Base-by-base conservation (phyloP, 1,140 invertebrate species). In the Papilio xuthus region DNA sequence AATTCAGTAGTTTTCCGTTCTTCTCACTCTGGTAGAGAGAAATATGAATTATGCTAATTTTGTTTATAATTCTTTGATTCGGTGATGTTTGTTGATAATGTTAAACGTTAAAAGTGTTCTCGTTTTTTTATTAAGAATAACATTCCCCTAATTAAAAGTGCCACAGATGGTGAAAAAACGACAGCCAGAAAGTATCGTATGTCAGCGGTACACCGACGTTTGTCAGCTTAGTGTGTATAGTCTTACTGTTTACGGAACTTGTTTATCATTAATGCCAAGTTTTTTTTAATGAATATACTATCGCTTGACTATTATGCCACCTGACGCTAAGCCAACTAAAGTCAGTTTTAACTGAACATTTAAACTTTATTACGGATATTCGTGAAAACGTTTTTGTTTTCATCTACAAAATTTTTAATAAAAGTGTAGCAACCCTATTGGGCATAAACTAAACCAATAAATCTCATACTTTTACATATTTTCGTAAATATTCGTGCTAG, bases 181-280 rank as follows among this genome's bases (percentile, higher is more conserved):
- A 18, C 71, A 75, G 23, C 47, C 26, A 80, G 80, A 69, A 84
- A 83, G 83, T 89, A 84, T 90, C 82, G 73, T 72, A 78, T 89
- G 87, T 82, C 88, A 8, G 20, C 79, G 81, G 60, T 78, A 79
- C 81, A 81, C 80, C 84, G 86, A 82, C 78, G 85, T 79, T 83
- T 82, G 84, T 82, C 83, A 83, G 82, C 50, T 77, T 78, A 26
- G 18, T 32, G 83, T 78, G 72, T 90, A 77, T 71, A 37, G 82
- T 90, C 41, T 75, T 90, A 85, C 88, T 89, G 85, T 92, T 88
- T 88, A 90, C 60, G 86, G 86, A 90, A 90, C 85, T 85, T 88
- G 86, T 80, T 78, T 84, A 84, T 83, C 85, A 87, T 86, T 82
- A 81, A 83, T 82, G 85, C 26, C 67, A 74, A 79, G 83, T 83